Evolutionary conservation across 1,140 invertebrate species (phyloP), one percentile per base, ranked within the genome.

Genomic region (Heliconius eleuchia): DNA sequence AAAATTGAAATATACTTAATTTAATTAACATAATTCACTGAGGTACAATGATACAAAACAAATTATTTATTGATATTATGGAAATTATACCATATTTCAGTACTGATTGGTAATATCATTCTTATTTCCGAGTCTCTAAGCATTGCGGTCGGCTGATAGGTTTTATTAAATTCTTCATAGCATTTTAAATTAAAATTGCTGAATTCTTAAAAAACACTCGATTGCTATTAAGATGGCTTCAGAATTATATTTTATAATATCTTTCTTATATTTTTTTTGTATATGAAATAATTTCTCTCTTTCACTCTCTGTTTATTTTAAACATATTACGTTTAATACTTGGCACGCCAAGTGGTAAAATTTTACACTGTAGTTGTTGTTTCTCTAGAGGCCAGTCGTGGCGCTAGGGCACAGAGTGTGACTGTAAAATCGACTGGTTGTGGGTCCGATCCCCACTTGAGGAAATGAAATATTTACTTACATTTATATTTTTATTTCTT

Each of bases 171-270:
- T 75, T 75, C 74, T 66, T 8, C 34, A 1, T 27, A 37, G 55
- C 52, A 75, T 75, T 75, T 57, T 13, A 57, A 5, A 75, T 75
- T 75, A 37, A 37, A 75, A 66, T 75, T 57, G 74, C 52, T 75
- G 18, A 73, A 66, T 66, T 30, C 60, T 27, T 66, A 66, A 66
- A 66, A 66, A 66, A 23, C 23, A 66, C 27, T 27, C 27, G 27
- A 27, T 30, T 66, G 60, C n/a, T 66, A 66, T 66, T 27, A 27
- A 66, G 27, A 66, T 66, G 13, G 4, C 9, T 66, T 27, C 23
- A 66, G 1, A 66, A 27, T 66, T 27, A 66, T 16, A 30, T 66
- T 66, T 57, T 30, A 66, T 16, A 66, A 27, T 30, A 66, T 66
- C 8, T 57, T 3, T 23, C 8, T 23, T 66, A 16, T 27, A 27